These are phyloP conservation scores for Ptilorrhoa leucosticta DNA, from an alignment of 2,113 vertebrate species.

Conservation along the genomic window DNA sequence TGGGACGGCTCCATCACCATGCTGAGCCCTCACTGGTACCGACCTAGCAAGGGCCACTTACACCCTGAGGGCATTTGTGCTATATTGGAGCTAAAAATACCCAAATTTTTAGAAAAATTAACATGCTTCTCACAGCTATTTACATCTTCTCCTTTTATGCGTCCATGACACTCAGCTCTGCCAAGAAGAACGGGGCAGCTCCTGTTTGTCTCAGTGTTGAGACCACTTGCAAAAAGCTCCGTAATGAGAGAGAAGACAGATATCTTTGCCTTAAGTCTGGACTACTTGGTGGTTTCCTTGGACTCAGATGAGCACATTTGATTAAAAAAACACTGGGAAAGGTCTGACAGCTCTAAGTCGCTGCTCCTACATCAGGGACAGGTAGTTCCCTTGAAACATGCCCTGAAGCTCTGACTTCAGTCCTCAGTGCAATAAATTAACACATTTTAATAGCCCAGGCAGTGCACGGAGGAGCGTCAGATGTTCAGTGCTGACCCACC, in stretches of 20 bases:
- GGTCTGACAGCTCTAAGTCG: fast-evolving
- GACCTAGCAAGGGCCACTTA: not conserved
- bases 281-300: not conserved
- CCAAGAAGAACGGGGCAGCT: not conserved
- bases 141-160: not conserved
- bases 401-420: not conserved
- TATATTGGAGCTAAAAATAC: not conserved
- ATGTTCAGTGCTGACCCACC: not conserved
- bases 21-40: not conserved
- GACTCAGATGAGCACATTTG: not conserved
- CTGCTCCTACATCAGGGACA: not conserved
- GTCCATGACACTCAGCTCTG: not conserved
- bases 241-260: not conserved
- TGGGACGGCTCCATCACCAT: not conserved
- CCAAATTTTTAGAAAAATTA: not conserved
- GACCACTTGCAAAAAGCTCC: not conserved
- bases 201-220: not conserved
- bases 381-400: not conserved
- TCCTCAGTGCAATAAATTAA: not conserved
- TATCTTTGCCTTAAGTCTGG: not conserved
- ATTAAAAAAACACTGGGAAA: not conserved
- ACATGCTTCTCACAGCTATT: not conserved
- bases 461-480: not conserved
- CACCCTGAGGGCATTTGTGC: not conserved
- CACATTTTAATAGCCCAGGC: not conserved